Evolutionary conservation across 1,140 invertebrate genomes (phyloP), one percentile per base, ranked within the genome.

Genomic region (Glomeris maerens): DNA sequence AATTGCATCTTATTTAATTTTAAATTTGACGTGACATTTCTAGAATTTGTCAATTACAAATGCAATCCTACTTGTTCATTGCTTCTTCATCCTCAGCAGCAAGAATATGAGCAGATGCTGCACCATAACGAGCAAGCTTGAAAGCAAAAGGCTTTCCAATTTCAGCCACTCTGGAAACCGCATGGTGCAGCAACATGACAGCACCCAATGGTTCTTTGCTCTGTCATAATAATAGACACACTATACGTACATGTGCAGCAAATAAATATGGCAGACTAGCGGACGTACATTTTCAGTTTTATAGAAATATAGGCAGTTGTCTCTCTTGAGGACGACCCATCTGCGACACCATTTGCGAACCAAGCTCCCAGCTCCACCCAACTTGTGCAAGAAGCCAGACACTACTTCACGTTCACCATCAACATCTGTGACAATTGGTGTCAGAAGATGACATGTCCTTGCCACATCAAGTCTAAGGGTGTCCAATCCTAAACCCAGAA

Each of bases 291-390:
- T 59, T 51, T 91, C 83, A 60, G 79, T 83, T 73, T 92, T 95
- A 68, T 92, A 97, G 69, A 88, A 94, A 68, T 95, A 95, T 40
- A 97, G 74, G 69, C 88, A 93, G 66, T 90, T 86, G 67, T 96
- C 89, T 41, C 80, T 76, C 53, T 90, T 83, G 27, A 97, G 71
- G 39, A 83, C 80, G 67, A 94, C 94, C 84, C 86, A 95, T 42
- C 91, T 72, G 42, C 82, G 73, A 45, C 86, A 80, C 92, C 92
- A 96, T 50, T 79, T 78, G 29, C 59, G 58, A 10, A 42, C 4
- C 5, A 42, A 21, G 23, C 50, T 39, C 44, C 78, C 39, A n/a
- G 50, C 36, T 27, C 74, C 69, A 10, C 77, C 78, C 54, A 79
- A 73, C 42, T 83, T 76, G 79, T 84, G 87, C 3, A 90, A 66